Evolutionary conservation across 2,113 vertebrate species (phyloP).

Genomic region (Capricornis sumatraensis): DNA sequence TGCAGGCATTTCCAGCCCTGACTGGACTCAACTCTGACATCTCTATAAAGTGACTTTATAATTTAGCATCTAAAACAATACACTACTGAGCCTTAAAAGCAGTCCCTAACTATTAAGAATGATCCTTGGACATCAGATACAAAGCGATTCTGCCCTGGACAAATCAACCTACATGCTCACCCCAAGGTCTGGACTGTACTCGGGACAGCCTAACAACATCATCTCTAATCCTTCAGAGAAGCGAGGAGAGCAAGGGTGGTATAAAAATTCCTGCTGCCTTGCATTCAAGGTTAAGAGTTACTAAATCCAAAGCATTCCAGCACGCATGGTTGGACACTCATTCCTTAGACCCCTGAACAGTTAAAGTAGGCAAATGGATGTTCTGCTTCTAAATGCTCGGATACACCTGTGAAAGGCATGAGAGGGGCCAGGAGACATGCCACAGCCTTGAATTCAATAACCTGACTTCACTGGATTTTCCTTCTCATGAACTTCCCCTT

Average conservation of each 20-base stretch:
- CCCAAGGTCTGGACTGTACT: not conserved
- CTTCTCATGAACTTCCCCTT: not conserved
- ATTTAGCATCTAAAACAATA: not conserved
- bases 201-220: not conserved
- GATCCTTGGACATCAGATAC: not conserved
- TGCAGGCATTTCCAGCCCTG: not conserved
- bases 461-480: not conserved
- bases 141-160: not conserved
- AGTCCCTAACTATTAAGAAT: not conserved
- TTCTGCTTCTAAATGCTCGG: not conserved
- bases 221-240: not conserved
- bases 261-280: not conserved
- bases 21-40: not conserved
- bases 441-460: not conserved
- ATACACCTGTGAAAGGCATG: not conserved
- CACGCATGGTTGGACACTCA: not conserved
- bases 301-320: not conserved
- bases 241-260: fast-evolving
- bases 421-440: not conserved
- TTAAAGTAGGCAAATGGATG: not conserved
- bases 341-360: not conserved
- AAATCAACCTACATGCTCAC: not conserved
- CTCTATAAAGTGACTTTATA: not conserved
- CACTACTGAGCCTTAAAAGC: not conserved
- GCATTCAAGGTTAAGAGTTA: not conserved